Base-by-base conservation (phyloP, 2,797 vertebrate species). In the Chanos chanos region DNA sequence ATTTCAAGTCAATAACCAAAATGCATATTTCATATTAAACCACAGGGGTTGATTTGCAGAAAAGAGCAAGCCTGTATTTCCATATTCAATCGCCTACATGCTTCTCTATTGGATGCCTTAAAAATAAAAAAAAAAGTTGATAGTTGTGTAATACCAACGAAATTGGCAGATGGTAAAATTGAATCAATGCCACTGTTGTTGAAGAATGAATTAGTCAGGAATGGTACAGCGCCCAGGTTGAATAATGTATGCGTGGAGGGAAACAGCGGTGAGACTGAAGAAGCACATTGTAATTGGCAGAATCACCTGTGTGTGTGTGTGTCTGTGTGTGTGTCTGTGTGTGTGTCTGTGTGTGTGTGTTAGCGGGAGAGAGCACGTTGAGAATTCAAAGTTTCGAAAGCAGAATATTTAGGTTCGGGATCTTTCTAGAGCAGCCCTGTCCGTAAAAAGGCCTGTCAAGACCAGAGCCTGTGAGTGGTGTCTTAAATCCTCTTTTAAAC, bases 221-320 rank as follows among this genome's bases (percentile, higher is more conserved):
- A 18, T 22, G 34, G 30, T 21, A 34, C 5, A 15, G 50, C 4
- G 50, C 45, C 34, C 50, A 44, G 24, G 33, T 48, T 74, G 70
- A 76, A 78, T 74, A 76, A 74, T 73, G 64, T 59, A 78, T 71
- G 49, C 60, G 62, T 37, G 34, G 37, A 27, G 59, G 52, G 54
- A 27, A 31, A 33, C 5, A 45, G 47, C 40, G 44, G 19, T 45
- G 49, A 47, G 39, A 52, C 37, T 51, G 33, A 64, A 43, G 60
- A 47, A 60, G 28, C 37, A 39, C 40, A 41, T 65, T 31, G 61
- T 71, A 75, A 72, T 74, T 72, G 70, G 66, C 53, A 30, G 47
- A 74, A 74, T 68, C 21, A 47, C 66, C 51, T 63, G 67, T 54
- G 39, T 66, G 60, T 56, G 60, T 50, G n/a, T n/a, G n/a, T n/a